phyloP scores from a whole-genome alignment of 2,113 vertebrate species.

The Ornithorhynchus anatinus region DNA sequence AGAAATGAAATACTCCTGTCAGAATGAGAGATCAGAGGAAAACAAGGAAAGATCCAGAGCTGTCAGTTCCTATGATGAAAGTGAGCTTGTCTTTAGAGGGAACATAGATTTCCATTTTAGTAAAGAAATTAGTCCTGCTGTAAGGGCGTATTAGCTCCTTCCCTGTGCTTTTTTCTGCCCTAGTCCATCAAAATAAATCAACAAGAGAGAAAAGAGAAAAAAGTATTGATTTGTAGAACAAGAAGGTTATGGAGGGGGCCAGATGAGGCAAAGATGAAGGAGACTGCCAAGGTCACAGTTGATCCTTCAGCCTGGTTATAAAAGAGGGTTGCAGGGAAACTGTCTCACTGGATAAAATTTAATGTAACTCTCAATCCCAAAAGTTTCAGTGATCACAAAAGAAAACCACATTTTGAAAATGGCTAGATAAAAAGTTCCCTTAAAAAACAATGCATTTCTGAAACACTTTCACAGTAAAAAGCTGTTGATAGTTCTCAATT shows the following conservation, averaged over 20 bases:
- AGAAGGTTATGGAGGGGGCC: slow-evolving; percentile 25
- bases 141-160: slow-evolving; percentile 17
- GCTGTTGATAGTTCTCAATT: no score
- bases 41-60: no score
- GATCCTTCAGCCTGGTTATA: slow-evolving; percentile 22
- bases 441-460: no score
- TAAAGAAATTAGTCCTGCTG: slow-evolving; percentile 28
- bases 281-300: not conserved
- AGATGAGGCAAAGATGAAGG: not conserved
- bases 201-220: not conserved
- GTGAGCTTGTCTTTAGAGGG: not conserved
- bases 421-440: no score
- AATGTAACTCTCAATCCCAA: not conserved
- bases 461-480: no score
- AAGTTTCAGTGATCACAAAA: no score
- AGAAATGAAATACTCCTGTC: slow-evolving; percentile 29
- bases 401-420: not conserved
- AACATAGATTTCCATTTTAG: slow-evolving; percentile 33
- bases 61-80: slow-evolving; percentile 30
- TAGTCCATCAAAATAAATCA: not conserved
- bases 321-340: not conserved
- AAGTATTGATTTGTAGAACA: slow-evolving; percentile 8
- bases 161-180: not conserved
- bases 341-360: not conserved
- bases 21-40: slow-evolving; percentile 12